Evolutionary conservation across 2,888 invertebrate species (phyloP).

Genomic region (Ecdyonurus torrentis): DNA sequence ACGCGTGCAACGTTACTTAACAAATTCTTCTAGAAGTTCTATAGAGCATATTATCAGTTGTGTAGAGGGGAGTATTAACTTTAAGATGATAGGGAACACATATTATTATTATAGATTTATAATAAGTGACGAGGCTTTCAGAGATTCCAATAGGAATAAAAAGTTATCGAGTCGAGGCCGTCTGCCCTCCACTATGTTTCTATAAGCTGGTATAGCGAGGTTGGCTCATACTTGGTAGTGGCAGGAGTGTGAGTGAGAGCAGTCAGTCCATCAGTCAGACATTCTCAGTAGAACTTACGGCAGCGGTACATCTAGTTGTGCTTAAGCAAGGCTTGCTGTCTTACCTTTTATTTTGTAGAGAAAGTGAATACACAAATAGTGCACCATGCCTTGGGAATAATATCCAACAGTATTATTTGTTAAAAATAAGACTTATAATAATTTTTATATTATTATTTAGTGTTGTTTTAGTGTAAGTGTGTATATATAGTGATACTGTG

Average conservation of each 20-base stretch:
- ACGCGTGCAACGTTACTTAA: too few relatives aligned
- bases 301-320: background rate
- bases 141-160: too few relatives aligned
- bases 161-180: background rate
- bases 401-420: background rate
- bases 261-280: background rate
- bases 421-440: background rate
- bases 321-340: background rate
- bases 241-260: background rate
- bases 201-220: too few relatives aligned
- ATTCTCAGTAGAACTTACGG: background rate
- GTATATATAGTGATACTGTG: background rate
- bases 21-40: too few relatives aligned
- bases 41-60: too few relatives aligned
- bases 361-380: background rate
- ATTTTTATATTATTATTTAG: too few relatives aligned
- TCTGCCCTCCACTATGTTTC: background rate
- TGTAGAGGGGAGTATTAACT: too few relatives aligned
- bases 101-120: too few relatives aligned
- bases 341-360: background rate
- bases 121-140: too few relatives aligned
- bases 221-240: background rate
- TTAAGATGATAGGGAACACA: too few relatives aligned
- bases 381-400: background rate
- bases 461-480: background rate